A percentile compares a stretch with the other conserved stretches of the same genome.
phyloP scores from a whole-genome alignment of 35 echinoderm and acorn worm species.

The Nesometra sesokonis region DNA sequence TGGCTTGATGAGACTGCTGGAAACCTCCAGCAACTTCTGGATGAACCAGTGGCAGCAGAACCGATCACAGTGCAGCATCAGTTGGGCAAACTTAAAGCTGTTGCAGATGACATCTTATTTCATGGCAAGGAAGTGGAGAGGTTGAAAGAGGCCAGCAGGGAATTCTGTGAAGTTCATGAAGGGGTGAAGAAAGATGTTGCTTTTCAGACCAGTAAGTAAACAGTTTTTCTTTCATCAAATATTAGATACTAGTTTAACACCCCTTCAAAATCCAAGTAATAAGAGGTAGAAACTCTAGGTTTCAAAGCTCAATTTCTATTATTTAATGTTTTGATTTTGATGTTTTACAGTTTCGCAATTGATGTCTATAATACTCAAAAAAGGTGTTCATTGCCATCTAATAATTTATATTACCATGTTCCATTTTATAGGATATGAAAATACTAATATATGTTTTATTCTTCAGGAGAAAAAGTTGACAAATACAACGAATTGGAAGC shows the following conservation, averaged over 20 bases:
- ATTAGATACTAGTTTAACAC: too few relatives aligned
- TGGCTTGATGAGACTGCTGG: constrained; percentile 70
- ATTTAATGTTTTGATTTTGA: too few relatives aligned
- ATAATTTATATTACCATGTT: too few relatives aligned
- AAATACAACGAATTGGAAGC: constrained; percentile 76
- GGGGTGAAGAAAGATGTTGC: constrained; percentile 78
- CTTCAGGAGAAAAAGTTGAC: constrained; percentile 60
- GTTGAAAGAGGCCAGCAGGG: constrained; percentile 62
- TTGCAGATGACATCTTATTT: constrained; percentile 64
- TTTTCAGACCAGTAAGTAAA: constrained; percentile 60
- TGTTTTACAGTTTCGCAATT: too few relatives aligned
- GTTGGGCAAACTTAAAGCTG: constrained; percentile 69
- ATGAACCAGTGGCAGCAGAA: constrained; percentile 72
- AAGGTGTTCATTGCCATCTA: too few relatives aligned
- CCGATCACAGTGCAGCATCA: constrained; percentile 75
- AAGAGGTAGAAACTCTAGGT: too few relatives aligned
- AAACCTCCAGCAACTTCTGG: constrained; percentile 27
- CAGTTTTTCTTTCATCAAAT: too few relatives aligned
- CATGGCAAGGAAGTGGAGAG: constrained; percentile 84
- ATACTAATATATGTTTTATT: background rate
- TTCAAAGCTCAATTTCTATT: too few relatives aligned
- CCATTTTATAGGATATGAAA: too few relatives aligned
- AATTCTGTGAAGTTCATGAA: constrained; percentile 73
- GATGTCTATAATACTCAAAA: too few relatives aligned
- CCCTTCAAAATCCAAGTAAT: too few relatives aligned